Evolutionary conservation across 2,797 vertebrate genomes (phyloP).

Genomic region (Rhinella marina): DNA sequence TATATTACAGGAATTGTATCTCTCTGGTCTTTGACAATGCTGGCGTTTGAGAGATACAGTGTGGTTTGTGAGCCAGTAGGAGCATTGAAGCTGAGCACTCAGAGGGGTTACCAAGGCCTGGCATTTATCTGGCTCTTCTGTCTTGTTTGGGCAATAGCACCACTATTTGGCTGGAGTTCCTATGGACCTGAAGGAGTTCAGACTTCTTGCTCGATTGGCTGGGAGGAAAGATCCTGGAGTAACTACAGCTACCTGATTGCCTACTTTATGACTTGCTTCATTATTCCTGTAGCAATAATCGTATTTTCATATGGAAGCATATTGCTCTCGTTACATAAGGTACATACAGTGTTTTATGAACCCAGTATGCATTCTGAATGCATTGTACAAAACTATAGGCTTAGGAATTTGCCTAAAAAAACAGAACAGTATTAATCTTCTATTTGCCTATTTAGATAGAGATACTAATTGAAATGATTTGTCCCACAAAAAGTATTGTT

Average conservation of each 20-base stretch:
- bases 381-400: too few relatives aligned
- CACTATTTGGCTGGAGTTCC: slow-evolving; percentile 74
- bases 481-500: too few relatives aligned
- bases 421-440: too few relatives aligned
- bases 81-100: slow-evolving; percentile 69
- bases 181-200: slow-evolving; percentile 74
- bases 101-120: slow-evolving; percentile 69
- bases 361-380: too few relatives aligned
- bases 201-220: slow-evolving; percentile 76
- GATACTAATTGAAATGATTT: too few relatives aligned
- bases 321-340: slow-evolving; percentile 70
- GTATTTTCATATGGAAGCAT: slow-evolving; percentile 75
- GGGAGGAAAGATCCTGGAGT: slow-evolving; percentile 71
- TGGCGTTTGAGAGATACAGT: slow-evolving; percentile 75
- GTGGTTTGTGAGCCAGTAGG: slow-evolving; percentile 73
- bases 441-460: too few relatives aligned
- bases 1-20: slow-evolving; percentile 73
- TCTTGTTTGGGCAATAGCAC: slow-evolving; percentile 73
- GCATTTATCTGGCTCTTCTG: slow-evolving; percentile 75
- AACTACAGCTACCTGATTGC: slow-evolving; percentile 77
- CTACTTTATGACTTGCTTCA: slow-evolving; percentile 73
- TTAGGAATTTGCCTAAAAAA: too few relatives aligned
- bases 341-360: slow-evolving; percentile 49
- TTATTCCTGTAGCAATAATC: slow-evolving; percentile 70
- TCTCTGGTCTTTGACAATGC: slow-evolving; percentile 75